phyloP scores from a whole-genome alignment of 2,113 vertebrate species.

The Vanacampus margaritifer region DNA sequence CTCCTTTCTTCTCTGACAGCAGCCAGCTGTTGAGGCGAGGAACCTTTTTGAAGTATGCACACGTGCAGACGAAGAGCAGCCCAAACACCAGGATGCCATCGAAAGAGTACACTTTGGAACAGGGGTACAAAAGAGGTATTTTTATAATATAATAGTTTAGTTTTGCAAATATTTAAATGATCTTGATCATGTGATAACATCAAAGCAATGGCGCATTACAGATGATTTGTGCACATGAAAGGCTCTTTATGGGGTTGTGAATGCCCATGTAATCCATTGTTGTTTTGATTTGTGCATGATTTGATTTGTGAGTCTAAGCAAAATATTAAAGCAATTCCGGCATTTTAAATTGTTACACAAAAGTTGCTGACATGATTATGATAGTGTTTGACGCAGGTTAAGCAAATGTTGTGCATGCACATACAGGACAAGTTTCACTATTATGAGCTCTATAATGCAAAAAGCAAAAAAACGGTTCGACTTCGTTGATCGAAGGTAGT shows the following conservation, averaged over 20 bases:
- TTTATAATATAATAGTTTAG: neutral
- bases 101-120: constrained; percentile 80
- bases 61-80: constrained; percentile 91
- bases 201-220: neutral
- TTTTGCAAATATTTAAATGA: neutral
- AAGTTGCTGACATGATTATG: neutral
- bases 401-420: neutral
- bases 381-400: neutral
- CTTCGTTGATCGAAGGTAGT: neutral
- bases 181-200: neutral
- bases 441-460: neutral
- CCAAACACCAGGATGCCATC: constrained; percentile 92
- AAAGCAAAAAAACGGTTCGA: neutral
- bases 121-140: neutral
- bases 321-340: neutral
- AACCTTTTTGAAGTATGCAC: constrained; percentile 94
- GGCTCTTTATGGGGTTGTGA: neutral
- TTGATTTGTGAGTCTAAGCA: neutral
- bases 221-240: neutral
- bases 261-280: neutral
- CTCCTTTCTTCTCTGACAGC: constrained; percentile 87
- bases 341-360: neutral
- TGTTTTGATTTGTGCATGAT: neutral
- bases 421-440: neutral
- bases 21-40: constrained; percentile 90